phyloP scores from a whole-genome alignment of 2,888 invertebrate species.

The Drosophila meridionalis region DNA sequence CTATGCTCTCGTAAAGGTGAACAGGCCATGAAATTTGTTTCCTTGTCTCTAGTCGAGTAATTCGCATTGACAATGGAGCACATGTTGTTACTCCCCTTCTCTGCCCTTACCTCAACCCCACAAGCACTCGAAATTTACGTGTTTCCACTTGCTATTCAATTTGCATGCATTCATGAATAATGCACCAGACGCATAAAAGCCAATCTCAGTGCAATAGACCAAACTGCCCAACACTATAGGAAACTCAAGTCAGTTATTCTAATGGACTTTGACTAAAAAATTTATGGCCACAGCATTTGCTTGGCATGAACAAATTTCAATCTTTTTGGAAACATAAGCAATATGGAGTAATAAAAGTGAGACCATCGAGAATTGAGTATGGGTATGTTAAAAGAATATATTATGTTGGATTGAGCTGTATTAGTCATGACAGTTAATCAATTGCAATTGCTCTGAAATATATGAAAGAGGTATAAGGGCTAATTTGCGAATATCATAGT shows the following conservation, averaged over 20 bases:
- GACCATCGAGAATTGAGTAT: not conserved
- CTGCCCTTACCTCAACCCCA: rapidly evolving
- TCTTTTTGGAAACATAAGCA: not conserved
- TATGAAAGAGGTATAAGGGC: not conserved
- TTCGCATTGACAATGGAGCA: slow-evolving; percentile 58
- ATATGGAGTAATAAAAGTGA: not conserved
- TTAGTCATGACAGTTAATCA: not conserved
- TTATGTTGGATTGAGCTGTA: not conserved
- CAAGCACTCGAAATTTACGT: slow-evolving; percentile 42
- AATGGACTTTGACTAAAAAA: slow-evolving; percentile 67
- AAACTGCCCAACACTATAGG: slow-evolving; percentile 5
- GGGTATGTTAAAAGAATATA: not conserved
- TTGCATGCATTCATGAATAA: slow-evolving; percentile 83
- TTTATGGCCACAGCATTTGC: slow-evolving; percentile 45
- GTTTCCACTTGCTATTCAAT: slow-evolving; percentile 79
- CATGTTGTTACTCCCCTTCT: slow-evolving; percentile 6
- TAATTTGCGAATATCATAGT: not conserved
- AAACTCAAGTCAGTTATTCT: slow-evolving; percentile 49
- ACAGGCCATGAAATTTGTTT: slow-evolving; percentile 23
- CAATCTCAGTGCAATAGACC: slow-evolving; percentile 44
- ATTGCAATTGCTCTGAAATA: not conserved
- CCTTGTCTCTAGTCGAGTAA: slow-evolving; percentile 47
- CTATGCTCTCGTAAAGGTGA: slow-evolving; percentile 42
- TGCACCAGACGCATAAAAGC: slow-evolving; percentile 67
- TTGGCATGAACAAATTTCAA: not conserved